Evolutionary conservation across 2,888 invertebrate genomes (phyloP), one percentile per base, ranked within the genome.

Genomic region (Stictocephala bisonia): DNA sequence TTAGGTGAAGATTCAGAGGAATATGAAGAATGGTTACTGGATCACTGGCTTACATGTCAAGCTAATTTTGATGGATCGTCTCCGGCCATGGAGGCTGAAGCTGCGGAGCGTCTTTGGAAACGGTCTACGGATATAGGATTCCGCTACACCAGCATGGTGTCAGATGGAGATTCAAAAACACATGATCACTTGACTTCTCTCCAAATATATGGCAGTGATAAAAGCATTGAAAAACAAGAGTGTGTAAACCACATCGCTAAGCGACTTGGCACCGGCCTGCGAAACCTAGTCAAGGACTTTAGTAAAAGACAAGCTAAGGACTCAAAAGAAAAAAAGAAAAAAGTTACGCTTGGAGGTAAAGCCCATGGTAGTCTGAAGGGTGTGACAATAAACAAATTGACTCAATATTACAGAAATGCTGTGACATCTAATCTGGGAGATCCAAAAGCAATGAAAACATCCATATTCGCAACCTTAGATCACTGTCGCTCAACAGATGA

Each of bases 51-150:
- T 40, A 15, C 22, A 40, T 64, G 64, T 13, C 64, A 64, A 40
- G 20, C 64, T 64, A 64, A 64, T 15, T 64, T 40, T 64, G 40
- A 64, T 7, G 64, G 64, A 27, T 64, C 64, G 3, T 64, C 40
- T 35, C 40, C 60, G 29, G 40, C 20, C 22, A 35, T 64, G 56
- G 41, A 41, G 24, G 22, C 64, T 20, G 64, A 20, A 26, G 41
- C 41, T 15, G 41, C 40, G 1, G 66, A 66, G 13, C 24, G 15
- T 44, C 64, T 44, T n/a, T 66, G 66, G 66, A 66, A 66, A 66
- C 41, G 24, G 27, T 66, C 66, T 13, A n/a, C 9, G 29, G 48
- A 29, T 48, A 64, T 66, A 1, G 66, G 48, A 15, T 66, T 66
- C n/a, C 66, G 48, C 13, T 41, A 64, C 15, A 24, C 41, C 7